A percentile compares a stretch with the other conserved stretches of the same genome.
Conservation (phyloP, 2,113 vertebrate genomes). For the Pagrus major region DNA sequence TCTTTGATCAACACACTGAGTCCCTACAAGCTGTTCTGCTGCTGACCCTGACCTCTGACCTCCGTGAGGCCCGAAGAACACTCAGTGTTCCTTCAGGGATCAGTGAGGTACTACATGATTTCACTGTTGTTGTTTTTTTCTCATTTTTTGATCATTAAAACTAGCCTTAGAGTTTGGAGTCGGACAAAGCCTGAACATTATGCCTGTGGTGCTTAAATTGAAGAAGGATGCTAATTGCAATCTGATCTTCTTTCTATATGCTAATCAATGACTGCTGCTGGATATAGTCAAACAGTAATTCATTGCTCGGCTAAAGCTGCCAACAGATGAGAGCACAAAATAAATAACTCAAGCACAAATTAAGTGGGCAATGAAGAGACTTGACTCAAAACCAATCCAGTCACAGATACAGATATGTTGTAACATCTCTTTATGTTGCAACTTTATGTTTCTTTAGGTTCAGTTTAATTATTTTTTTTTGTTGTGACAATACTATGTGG, state of each 20-base stretch:
- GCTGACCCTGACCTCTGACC: slow-evolving; percentile 74
- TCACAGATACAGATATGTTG: no score
- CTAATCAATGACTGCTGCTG: slow-evolving; percentile 6
- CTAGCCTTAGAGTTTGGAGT: not conserved
- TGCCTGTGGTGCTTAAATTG: not conserved
- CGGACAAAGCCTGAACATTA: not conserved
- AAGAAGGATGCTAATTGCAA: slow-evolving; percentile 8
- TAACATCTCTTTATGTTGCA: no score
- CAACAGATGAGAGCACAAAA: not conserved
- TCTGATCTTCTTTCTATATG: slow-evolving; percentile 15
- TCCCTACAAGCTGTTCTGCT: slow-evolving; percentile 60
- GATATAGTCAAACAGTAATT: slow-evolving; percentile 19
- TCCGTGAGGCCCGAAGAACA: slow-evolving; percentile 23
- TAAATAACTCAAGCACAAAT: not conserved
- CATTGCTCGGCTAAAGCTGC: not conserved
- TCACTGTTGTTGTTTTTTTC: slow-evolving; percentile 2
- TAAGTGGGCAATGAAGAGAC: not conserved
- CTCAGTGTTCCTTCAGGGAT: slow-evolving; percentile 43
- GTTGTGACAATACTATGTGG: no score
- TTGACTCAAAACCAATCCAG: not conserved
- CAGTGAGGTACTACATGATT: slow-evolving; percentile 24
- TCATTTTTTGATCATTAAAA: not conserved
- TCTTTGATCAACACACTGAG: slow-evolving; percentile 72
- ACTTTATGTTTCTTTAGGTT: no score
- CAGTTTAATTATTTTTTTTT: no score